Conservation (phyloP, 1,140 invertebrate genomes). For the Cyphomyrmex costatus region DNA sequence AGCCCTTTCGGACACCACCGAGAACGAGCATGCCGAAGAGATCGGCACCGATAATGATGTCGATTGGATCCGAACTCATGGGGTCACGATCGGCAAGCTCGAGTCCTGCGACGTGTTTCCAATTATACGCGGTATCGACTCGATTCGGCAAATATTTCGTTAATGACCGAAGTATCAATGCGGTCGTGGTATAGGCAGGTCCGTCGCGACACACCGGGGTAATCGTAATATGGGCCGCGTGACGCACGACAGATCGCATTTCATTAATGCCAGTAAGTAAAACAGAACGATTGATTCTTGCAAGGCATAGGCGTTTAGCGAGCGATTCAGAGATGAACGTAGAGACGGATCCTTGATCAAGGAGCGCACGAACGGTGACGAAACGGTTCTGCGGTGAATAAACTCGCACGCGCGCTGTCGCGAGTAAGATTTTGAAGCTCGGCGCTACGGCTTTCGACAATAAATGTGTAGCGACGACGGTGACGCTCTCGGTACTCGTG, state of each 20-base stretch:
- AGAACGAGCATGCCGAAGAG: neutral
- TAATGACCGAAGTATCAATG: no score
- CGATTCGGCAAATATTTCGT: no score
- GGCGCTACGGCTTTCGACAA: neutral
- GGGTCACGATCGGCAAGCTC: neutral
- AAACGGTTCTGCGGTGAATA: neutral
- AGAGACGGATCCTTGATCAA: neutral
- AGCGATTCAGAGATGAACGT: neutral
- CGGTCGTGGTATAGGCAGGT: no score
- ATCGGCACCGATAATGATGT: conserved; percentile 1
- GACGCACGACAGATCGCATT: neutral
- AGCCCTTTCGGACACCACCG: conserved; percentile 9
- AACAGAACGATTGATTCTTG: neutral
- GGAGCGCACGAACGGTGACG: neutral
- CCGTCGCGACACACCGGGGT: no score
- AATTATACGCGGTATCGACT: no score
- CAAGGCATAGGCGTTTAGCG: neutral
- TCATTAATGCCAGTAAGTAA: neutral
- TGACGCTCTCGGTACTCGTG: no score
- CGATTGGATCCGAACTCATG: neutral
- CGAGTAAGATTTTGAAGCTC: neutral
- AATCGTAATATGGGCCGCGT: no score
- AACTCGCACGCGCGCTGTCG: neutral
- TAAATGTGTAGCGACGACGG: neutral
- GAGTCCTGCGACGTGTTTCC: no score